These are phyloP conservation scores for Lerista edwardsae DNA, from an alignment of 2,797 vertebrate genomes.

Conservation along the genomic window DNA sequence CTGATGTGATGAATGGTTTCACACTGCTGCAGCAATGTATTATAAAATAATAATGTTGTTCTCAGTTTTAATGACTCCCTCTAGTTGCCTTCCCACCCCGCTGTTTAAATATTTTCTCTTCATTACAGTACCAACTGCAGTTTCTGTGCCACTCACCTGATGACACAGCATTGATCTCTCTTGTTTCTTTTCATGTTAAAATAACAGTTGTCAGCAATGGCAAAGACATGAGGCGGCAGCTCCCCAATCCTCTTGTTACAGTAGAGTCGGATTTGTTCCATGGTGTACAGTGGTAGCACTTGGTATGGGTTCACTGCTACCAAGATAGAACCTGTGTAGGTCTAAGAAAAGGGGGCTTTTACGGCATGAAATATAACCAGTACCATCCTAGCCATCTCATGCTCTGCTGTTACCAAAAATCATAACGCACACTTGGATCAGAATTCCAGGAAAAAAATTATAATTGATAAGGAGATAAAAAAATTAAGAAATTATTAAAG, in stretches of 20 bases:
- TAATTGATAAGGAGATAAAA: too few species aligned
- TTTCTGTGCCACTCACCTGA: slow-evolving; percentile 83
- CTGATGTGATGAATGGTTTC: slow-evolving; percentile 1
- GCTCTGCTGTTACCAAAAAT: neutral
- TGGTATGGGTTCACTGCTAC: slow-evolving; percentile 97
- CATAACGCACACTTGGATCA: slow-evolving; percentile 1
- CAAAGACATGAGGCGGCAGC: slow-evolving; percentile 92
- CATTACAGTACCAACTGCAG: neutral
- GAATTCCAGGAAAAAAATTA: slow-evolving; percentile 18
- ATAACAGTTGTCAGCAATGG: slow-evolving; percentile 94
- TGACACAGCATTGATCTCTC: slow-evolving; percentile 92
- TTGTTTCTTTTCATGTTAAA: slow-evolving; percentile 91
- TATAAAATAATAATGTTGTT: slow-evolving; percentile 24
- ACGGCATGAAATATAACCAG: slow-evolving; percentile 15
- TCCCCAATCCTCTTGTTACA: slow-evolving; percentile 88
- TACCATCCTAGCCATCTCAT: slow-evolving; percentile 7
- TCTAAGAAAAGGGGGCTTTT: slow-evolving; percentile 77
- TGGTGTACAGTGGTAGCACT: slow-evolving; percentile 90
- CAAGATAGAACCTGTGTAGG: slow-evolving; percentile 95
- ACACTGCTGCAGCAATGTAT: neutral
- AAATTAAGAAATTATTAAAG: too few species aligned
- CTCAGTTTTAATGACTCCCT: slow-evolving; percentile 15
- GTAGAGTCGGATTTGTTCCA: slow-evolving; percentile 88
- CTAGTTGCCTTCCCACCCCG: slow-evolving; percentile 7
- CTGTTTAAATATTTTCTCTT: slow-evolving; percentile 9